Percentiles rank a stretch among this genome's conserved stretches.
Conservation (phyloP, 2,888 invertebrate genomes). For the Drosophila algonquin region DNA sequence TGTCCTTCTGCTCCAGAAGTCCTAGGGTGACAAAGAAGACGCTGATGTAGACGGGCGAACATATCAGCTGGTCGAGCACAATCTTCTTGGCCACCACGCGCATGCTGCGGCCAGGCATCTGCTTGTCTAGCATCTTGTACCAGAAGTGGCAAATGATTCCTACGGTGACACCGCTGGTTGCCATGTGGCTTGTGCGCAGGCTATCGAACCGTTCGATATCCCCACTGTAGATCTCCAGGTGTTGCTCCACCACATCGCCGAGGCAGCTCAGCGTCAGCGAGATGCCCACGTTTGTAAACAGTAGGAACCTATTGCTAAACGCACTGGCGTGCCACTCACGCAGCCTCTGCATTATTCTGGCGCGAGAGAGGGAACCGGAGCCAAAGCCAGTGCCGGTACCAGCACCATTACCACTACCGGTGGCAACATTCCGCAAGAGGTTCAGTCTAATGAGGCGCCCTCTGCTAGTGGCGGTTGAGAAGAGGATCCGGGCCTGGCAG, state of each 20-base stretch:
- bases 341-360: constrained; percentile 53
- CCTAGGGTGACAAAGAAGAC: constrained; percentile 91
- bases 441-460: constrained; percentile 23
- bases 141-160: constrained; percentile 94
- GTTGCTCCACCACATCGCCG: constrained; percentile 93
- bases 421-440: neutral
- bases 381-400: constrained; percentile 5
- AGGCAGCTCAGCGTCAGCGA: constrained; percentile 90
- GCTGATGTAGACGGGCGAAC: constrained; percentile 91
- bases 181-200: constrained; percentile 90
- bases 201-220: constrained; percentile 86
- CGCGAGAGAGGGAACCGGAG: neutral
- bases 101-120: constrained; percentile 88
- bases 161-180: constrained; percentile 89
- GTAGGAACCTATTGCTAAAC: constrained; percentile 88
- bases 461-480: constrained; percentile 30
- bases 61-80: constrained; percentile 91
- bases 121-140: constrained; percentile 91
- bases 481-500: constrained; percentile 24
- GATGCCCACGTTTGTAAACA: constrained; percentile 91
- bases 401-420: neutral
- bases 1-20: constrained; percentile 87
- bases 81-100: constrained; percentile 90
- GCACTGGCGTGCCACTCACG: constrained; percentile 83
- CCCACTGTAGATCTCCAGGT: constrained; percentile 88